Conservation (phyloP, 2,888 invertebrate species). For the Limulus polyphemus region DNA sequence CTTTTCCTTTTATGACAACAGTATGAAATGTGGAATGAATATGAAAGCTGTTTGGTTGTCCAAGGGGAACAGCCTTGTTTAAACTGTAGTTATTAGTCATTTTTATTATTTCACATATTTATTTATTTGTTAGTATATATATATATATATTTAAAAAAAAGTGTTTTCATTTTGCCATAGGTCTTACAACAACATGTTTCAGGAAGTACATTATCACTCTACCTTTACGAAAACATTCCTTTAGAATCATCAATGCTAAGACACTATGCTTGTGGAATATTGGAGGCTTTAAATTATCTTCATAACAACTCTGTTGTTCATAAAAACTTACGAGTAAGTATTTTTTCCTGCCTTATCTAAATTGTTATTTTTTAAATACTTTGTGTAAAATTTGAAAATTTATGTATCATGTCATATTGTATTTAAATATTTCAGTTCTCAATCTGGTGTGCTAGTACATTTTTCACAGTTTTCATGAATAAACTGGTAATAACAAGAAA, state of each 20-base stretch:
- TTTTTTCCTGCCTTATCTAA: neutral
- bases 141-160: slow-evolving; percentile 9
- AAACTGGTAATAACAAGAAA: too few relatives aligned
- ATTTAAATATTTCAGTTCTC: too few relatives aligned
- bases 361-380: too few relatives aligned
- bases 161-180: slow-evolving; percentile 1
- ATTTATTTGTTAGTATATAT: neutral
- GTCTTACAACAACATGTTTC: slow-evolving; percentile 39
- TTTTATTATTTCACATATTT: neutral
- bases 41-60: too few relatives aligned
- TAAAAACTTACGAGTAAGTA: slow-evolving; percentile 54
- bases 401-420: too few relatives aligned
- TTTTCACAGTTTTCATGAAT: too few relatives aligned
- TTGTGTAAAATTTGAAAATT: too few relatives aligned
- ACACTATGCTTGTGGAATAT: slow-evolving; percentile 55
- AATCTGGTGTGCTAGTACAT: too few relatives aligned
- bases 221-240: slow-evolving; percentile 43
- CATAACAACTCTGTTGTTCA: slow-evolving; percentile 72
- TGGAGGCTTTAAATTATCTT: slow-evolving; percentile 60
- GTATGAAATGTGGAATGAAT: too few relatives aligned
- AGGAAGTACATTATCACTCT: slow-evolving; percentile 40
- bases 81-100: too few relatives aligned
- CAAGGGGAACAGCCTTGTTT: too few relatives aligned
- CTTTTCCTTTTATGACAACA: too few relatives aligned
- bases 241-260: slow-evolving; percentile 47